A percentile compares a stretch with the other conserved stretches of the same genome.
phyloP scores from a whole-genome alignment of 2,888 invertebrate genomes.

The Pyralis farinalis region DNA sequence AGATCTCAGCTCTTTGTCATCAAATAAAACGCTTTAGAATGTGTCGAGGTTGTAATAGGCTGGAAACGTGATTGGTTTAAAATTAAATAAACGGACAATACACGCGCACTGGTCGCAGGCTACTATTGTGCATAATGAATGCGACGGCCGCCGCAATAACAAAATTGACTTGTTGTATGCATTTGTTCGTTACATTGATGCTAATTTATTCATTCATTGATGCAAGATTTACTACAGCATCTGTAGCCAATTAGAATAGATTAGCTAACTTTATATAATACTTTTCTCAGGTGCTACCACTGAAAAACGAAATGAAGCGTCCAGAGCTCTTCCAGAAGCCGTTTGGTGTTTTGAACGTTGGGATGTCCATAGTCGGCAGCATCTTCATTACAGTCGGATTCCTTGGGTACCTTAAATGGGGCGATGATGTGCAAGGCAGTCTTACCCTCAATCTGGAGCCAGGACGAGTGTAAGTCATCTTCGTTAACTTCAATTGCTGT shows the following conservation, averaged over 20 bases:
- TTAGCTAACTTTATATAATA: too few relatives aligned
- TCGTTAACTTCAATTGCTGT: too few relatives aligned
- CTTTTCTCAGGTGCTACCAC: slow-evolving; percentile 90
- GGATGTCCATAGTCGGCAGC: slow-evolving; percentile 89
- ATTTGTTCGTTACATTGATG: too few relatives aligned
- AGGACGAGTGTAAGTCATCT: slow-evolving; percentile 73
- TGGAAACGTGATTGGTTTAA: slow-evolving; percentile 1
- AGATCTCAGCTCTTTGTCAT: not conserved
- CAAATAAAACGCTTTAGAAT: slow-evolving; percentile 1
- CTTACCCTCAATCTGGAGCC: slow-evolving; percentile 92
- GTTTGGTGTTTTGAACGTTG: slow-evolving; percentile 93
- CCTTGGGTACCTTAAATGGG: slow-evolving; percentile 93
- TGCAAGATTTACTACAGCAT: too few relatives aligned
- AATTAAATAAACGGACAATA: slow-evolving; percentile 7
- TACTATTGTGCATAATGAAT: slow-evolving; percentile 3
- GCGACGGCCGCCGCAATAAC: not conserved
- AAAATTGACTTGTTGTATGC: not conserved
- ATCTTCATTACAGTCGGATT: slow-evolving; percentile 92
- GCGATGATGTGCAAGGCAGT: slow-evolving; percentile 89
- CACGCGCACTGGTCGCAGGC: not conserved
- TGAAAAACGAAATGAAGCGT: slow-evolving; percentile 94
- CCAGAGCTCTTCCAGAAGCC: slow-evolving; percentile 89
- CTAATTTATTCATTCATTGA: too few relatives aligned
- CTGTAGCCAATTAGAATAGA: too few relatives aligned
- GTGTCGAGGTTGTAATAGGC: not conserved